Conservation (phyloP, 2,113 vertebrate genomes). For the Tichodroma muraria region DNA sequence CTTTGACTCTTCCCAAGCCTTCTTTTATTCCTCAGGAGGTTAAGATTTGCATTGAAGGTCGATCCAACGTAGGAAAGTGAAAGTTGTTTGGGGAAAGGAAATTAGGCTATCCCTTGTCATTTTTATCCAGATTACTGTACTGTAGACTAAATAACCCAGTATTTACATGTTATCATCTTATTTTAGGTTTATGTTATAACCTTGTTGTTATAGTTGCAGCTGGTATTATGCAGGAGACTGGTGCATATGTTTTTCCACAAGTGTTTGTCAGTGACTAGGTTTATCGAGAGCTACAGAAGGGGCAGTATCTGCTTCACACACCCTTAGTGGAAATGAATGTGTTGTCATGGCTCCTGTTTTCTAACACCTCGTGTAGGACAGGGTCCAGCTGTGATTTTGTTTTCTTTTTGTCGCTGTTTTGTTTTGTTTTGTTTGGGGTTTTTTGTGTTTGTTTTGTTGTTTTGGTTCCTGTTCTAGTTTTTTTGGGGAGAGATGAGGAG, state of each 20-base stretch:
- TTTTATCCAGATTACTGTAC: conserved; percentile 91
- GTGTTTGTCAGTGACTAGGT: conserved; percentile 64
- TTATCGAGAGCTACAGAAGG: conserved; percentile 40
- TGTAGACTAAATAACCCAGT: conserved; percentile 87
- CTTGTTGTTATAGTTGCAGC: conserved; percentile 83
- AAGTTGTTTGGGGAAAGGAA: conserved; percentile 65
- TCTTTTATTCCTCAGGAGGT: conserved; percentile 97
- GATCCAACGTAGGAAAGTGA: conserved; percentile 97
- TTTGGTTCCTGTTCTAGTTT: conserved; percentile 19
- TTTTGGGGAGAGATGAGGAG: background rate
- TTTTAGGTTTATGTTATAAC: conserved; percentile 88
- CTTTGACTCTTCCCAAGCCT: conserved; percentile 92
- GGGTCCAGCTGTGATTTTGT: conserved; percentile 47
- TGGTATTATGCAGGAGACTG: conserved; percentile 80
- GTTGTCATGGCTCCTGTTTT: conserved; percentile 55
- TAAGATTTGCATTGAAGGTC: conserved; percentile 98
- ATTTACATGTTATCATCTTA: conserved; percentile 91
- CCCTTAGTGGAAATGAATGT: conserved; percentile 59
- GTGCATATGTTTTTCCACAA: conserved; percentile 77
- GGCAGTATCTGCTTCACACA: conserved; percentile 58
- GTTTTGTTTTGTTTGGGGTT: background rate
- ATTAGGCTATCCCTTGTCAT: conserved; percentile 69
- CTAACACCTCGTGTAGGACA: conserved; percentile 45
- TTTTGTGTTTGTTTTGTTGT: background rate
- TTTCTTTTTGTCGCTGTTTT: background rate